These are phyloP conservation scores for Anguilla marmorata DNA, from an alignment of 2,797 vertebrate species.

Conservation along the genomic window DNA sequence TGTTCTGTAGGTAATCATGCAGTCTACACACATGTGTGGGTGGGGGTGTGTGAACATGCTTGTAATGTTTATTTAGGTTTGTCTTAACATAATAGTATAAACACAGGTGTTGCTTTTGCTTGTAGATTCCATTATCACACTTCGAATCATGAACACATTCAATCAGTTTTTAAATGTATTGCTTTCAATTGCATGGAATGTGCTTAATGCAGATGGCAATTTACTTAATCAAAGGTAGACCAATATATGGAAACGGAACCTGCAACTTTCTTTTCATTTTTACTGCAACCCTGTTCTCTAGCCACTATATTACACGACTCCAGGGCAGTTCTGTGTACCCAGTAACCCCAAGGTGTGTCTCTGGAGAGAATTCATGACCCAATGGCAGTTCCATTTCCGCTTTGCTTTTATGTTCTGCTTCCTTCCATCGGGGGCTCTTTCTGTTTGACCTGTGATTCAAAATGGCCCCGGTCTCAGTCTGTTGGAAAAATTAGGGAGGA, in stretches of 20 bases:
- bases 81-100: no score
- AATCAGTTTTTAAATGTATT: no score
- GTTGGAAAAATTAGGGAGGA: constrained; percentile 1
- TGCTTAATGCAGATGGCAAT: neutral
- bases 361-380: neutral
- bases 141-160: no score
- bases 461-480: neutral
- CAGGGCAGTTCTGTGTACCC: neutral
- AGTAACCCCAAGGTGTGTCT: neutral
- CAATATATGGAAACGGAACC: neutral
- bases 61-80: neutral
- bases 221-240: neutral
- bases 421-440: neutral
- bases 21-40: no score
- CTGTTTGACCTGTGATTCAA: neutral
- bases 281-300: neutral
- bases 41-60: no score
- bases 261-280: no score
- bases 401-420: neutral
- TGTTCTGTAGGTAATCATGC: neutral
- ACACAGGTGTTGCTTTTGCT: no score
- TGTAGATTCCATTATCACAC: no score
- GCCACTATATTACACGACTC: neutral
- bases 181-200: neutral
- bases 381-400: neutral